Conservation (phyloP, 2,888 invertebrate genomes). For the Epinotia brunnichana region DNA sequence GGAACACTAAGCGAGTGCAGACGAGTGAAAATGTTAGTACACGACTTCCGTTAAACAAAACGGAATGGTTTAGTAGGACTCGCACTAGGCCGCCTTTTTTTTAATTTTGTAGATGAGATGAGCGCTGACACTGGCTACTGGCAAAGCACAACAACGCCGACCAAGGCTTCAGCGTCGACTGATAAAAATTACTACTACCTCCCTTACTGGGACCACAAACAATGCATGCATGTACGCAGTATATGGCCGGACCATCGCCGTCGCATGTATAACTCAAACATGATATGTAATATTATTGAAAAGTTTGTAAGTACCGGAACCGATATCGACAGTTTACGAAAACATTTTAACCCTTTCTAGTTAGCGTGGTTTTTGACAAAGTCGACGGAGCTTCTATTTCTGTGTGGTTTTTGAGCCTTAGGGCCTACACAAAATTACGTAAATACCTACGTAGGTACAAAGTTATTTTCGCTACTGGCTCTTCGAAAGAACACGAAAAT, state of each 20-base stretch:
- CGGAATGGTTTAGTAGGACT: too few relatives aligned
- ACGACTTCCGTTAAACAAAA: too few relatives aligned
- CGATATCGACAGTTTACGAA: neutral
- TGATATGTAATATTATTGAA: constrained; percentile 90
- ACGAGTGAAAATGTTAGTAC: neutral
- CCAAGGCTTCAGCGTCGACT: constrained; percentile 87
- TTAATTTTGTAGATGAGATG: constrained; percentile 74
- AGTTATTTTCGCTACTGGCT: neutral
- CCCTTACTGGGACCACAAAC: constrained; percentile 93
- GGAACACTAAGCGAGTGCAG: neutral
- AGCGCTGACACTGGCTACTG: constrained; percentile 86
- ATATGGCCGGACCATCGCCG: constrained; percentile 93
- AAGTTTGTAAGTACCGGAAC: constrained; percentile 86
- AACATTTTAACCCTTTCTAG: too few relatives aligned
- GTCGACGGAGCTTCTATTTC: too few relatives aligned
- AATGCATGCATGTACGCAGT: constrained; percentile 92
- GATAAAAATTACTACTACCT: constrained; percentile 90
- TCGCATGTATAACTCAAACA: constrained; percentile 94
- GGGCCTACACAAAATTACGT: too few relatives aligned
- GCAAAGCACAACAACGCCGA: constrained; percentile 90
- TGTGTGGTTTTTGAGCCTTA: too few relatives aligned
- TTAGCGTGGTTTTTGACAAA: too few relatives aligned
- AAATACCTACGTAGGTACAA: too few relatives aligned
- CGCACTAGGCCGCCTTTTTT: neutral
- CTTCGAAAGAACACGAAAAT: neutral